Percentiles rank a stretch among this genome's conserved stretches.
These are phyloP conservation scores for Todus mexicanus DNA, from an alignment of 2,797 vertebrate genomes.

Conservation along the genomic window DNA sequence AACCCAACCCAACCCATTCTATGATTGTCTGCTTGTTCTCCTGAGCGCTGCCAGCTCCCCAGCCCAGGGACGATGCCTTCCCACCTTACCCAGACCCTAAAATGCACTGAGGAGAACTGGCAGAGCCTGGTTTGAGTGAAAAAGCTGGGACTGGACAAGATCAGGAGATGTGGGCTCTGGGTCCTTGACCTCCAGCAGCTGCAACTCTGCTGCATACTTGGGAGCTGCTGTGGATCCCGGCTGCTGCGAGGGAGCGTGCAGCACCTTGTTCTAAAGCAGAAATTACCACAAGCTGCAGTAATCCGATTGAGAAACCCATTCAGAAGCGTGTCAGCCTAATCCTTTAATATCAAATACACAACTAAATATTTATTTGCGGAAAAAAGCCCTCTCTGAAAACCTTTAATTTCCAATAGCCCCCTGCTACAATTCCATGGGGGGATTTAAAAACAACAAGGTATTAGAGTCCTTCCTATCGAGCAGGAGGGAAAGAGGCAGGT, in stretches of 20 bases:
- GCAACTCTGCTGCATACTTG: neutral
- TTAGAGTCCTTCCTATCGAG: neutral
- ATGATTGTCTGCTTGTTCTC: neutral
- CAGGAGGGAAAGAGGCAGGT: neutral
- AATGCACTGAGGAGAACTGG: neutral
- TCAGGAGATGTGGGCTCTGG: neutral
- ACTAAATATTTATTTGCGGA: slow-evolving; percentile 32
- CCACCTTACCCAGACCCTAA: neutral
- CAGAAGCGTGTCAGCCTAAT: slow-evolving; percentile 53
- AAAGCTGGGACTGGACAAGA: neutral
- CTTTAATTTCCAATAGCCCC: slow-evolving; percentile 25
- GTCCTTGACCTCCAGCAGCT: neutral
- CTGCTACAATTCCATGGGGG: slow-evolving; percentile 25
- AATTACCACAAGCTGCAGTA: slow-evolving; percentile 41
- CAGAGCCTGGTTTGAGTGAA: neutral
- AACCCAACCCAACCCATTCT: no score
- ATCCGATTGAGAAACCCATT: slow-evolving; percentile 56
- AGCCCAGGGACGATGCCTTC: neutral
- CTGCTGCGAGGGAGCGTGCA: neutral
- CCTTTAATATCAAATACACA: slow-evolving; percentile 63
- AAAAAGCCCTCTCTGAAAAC: neutral
- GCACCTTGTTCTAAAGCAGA: slow-evolving; percentile 29
- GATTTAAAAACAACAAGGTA: slow-evolving; percentile 38
- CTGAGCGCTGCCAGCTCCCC: neutral
- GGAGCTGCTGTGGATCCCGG: neutral